Evolutionary conservation across 1,140 invertebrate genomes (phyloP).

Genomic region (Monochamus saltuarius): DNA sequence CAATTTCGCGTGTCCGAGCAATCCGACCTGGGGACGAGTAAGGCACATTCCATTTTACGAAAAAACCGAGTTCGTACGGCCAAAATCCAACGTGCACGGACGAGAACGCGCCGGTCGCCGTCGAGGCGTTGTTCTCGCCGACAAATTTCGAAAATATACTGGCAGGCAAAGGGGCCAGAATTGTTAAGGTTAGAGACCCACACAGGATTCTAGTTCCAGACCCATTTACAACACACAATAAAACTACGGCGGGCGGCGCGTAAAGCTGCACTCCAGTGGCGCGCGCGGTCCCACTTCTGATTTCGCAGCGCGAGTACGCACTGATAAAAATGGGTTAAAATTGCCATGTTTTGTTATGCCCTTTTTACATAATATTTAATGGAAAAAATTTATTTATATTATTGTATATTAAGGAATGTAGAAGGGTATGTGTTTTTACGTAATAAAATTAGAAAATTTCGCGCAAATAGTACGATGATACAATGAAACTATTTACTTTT

Average conservation of each 20-base stretch:
- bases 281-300: not conserved
- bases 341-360: too few relatives aligned
- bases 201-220: conserved; percentile 40
- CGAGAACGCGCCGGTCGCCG: conserved; percentile 12
- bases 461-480: too few relatives aligned
- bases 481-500: too few relatives aligned
- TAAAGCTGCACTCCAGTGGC: conserved; percentile 18
- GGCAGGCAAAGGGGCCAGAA: conserved; percentile 31
- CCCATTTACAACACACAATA: conserved; percentile 44
- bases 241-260: conserved; percentile 24
- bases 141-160: conserved; percentile 38
- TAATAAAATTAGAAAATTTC: too few relatives aligned
- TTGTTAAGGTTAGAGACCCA: conserved; percentile 39
- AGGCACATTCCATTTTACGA: conserved; percentile 20
- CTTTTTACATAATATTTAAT: too few relatives aligned
- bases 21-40: not conserved
- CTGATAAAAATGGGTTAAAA: too few relatives aligned
- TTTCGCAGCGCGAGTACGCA: too few relatives aligned
- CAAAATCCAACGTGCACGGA: conserved; percentile 2
- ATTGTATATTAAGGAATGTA: too few relatives aligned
- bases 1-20: not conserved
- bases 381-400: too few relatives aligned
- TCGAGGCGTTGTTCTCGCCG: conserved; percentile 21
- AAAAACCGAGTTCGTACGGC: conserved; percentile 16
- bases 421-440: too few relatives aligned